Conservation (phyloP, 2,888 invertebrate species). For the Isotomurus palustris region DNA sequence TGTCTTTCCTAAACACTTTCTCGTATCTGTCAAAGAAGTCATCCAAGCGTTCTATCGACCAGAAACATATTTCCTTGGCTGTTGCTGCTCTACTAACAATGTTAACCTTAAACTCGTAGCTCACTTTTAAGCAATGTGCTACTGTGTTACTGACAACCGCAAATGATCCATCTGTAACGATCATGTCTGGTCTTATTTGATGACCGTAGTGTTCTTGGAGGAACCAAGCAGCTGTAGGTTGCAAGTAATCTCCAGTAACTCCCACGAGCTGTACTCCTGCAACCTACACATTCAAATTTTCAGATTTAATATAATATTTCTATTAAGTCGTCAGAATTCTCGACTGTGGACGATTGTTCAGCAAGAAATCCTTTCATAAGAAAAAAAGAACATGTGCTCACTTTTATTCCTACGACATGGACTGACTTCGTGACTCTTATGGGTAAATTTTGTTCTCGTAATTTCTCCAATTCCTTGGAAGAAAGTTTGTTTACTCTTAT, state of each 20-base stretch:
- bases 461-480: too few species aligned
- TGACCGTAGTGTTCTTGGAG: neutral
- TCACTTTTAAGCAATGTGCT: neutral
- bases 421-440: too few species aligned
- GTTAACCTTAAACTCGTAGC: constrained; percentile 2
- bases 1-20: neutral
- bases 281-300: too few species aligned
- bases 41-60: neutral
- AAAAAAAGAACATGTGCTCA: too few species aligned
- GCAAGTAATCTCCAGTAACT: neutral
- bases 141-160: neutral
- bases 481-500: too few species aligned
- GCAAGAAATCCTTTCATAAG: too few species aligned
- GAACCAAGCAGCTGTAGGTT: neutral
- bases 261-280: constrained; percentile 6
- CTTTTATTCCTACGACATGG: too few species aligned
- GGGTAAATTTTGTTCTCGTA: too few species aligned
- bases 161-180: constrained; percentile 5
- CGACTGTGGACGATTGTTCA: too few species aligned
- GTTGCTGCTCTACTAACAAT: neutral
- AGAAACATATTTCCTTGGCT: constrained; percentile 1
- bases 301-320: too few species aligned
- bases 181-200: neutral
- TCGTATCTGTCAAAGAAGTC: constrained; percentile 1
- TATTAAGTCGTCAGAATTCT: too few species aligned